These are phyloP conservation scores for Cyprinodon brontotheroides DNA, from an alignment of 2,113 vertebrate genomes.

Conservation along the genomic window DNA sequence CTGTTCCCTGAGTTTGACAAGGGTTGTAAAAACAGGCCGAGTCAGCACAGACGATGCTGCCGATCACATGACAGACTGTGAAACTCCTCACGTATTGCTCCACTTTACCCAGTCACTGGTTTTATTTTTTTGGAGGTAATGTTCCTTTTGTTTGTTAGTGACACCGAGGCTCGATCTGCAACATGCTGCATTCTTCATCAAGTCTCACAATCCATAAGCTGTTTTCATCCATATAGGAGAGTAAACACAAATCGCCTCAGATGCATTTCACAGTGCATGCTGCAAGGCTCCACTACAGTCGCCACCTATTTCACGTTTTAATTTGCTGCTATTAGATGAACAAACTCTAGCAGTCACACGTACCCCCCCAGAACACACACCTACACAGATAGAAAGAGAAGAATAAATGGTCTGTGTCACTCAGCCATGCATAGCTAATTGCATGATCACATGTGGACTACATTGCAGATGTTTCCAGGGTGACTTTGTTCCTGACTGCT, in stretches of 20 bases:
- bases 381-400: slow-evolving; percentile 38
- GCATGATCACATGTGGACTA: slow-evolving; percentile 57
- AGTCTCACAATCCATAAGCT: slow-evolving; percentile 50
- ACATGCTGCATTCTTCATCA: slow-evolving; percentile 60
- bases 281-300: slow-evolving; percentile 11
- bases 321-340: slow-evolving; percentile 29
- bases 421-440: slow-evolving; percentile 54
- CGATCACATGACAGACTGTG: slow-evolving; percentile 21
- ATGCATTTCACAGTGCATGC: slow-evolving; percentile 3
- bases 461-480: slow-evolving; percentile 55
- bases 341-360: background rate
- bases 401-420: slow-evolving; percentile 61
- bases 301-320: slow-evolving; percentile 39
- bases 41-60: slow-evolving; percentile 1
- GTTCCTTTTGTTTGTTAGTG: slow-evolving; percentile 49
- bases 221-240: slow-evolving; percentile 42
- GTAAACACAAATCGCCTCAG: slow-evolving; percentile 6
- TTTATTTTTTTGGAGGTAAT: slow-evolving; percentile 20
- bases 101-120: slow-evolving; percentile 21
- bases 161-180: slow-evolving; percentile 51
- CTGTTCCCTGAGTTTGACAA: background rate
- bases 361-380: slow-evolving; percentile 18
- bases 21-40: background rate
- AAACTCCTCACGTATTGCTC: background rate
- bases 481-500: slow-evolving; percentile 63